Evolutionary conservation across 2,113 vertebrate species (phyloP), one percentile per base, ranked within the genome.

Genomic region (Pollimyrus isidori): DNA sequence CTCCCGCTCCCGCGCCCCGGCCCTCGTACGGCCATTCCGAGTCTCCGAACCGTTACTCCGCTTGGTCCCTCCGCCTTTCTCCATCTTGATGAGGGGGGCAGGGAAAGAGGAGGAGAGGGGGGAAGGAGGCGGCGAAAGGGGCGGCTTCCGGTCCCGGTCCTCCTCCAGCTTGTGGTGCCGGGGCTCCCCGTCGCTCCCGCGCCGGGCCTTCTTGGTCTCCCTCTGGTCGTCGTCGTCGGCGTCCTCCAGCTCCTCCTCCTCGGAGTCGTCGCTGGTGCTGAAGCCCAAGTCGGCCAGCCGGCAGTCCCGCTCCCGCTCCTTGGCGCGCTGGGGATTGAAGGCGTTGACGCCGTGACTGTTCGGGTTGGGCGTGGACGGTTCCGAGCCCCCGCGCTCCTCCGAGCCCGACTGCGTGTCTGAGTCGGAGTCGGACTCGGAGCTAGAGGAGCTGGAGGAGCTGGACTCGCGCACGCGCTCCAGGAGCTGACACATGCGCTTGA

Each of bases 401-500:
- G 92, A 90, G 23, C 91, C 93, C 21, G 94, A 94, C 4, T 95
- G 95, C 0, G 96, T 96, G 89, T 97, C 96, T 0, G 97, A 97
- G 90, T 97, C 97, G 0, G 97, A 98, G 92, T 97, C 97, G 0
- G 97, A 97, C 92, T 97, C 97, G 0, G 97, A 98, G 91, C 96
- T 97, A 49, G 97, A 98, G 52, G 96, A 97, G 1, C 96, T 97
- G 0, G 97, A 97, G 5, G 96, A 95, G 1, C 96, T 96, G 0
- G 96, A 97, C 48, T 95, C 94, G 0, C 95, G 95, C 7, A 96
- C 96, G 1, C 97, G 96, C 93, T 98, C 97, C 91, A 98, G 92
- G 86, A 97, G 94, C 94, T 96, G 96, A 91, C 97, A 98, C 97
- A 98, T 98, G 89, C 97, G 95, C 93, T 97, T 97, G 87, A 98